These are phyloP conservation scores for Rhadinocentrus ornatus DNA, from an alignment of 2,797 vertebrate genomes.

Conservation along the genomic window DNA sequence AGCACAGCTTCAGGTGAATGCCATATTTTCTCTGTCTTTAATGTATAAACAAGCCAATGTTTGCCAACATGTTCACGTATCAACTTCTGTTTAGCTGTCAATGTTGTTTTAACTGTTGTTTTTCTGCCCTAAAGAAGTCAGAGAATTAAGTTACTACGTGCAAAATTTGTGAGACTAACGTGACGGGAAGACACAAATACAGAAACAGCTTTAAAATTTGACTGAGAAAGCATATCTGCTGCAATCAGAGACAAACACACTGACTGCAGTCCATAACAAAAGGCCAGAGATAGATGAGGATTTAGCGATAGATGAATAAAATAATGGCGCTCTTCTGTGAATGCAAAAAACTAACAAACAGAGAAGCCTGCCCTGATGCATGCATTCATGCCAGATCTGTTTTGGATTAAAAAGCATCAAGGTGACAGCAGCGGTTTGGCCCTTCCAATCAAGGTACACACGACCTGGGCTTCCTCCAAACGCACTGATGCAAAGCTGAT, in stretches of 20 bases:
- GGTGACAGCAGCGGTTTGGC: conserved; percentile 54
- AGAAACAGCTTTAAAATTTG: not conserved
- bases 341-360: conserved; percentile 26
- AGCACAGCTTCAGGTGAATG: conserved; percentile 7
- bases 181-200: not conserved
- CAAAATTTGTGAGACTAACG: not conserved
- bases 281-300: conserved; percentile 30
- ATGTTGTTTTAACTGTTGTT: conserved; percentile 8
- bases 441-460: conserved; percentile 52
- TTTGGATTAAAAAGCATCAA: conserved; percentile 51
- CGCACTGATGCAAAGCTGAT: conserved; percentile 76
- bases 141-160: not conserved
- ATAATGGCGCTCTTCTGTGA: conserved; percentile 30
- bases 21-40: conserved; percentile 11
- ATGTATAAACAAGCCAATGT: conserved; percentile 23
- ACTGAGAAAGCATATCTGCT: conserved; percentile 24
- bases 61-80: conserved; percentile 17
- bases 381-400: conserved; percentile 51
- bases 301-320: conserved; percentile 26
- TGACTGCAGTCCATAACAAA: conserved; percentile 12
- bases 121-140: not conserved
- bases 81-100: conserved; percentile 4
- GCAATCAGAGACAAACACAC: conserved; percentile 15
- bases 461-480: conserved; percentile 56
- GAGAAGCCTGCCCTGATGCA: conserved; percentile 23